phyloP scores from a whole-genome alignment of 2,113 vertebrate species.

The Mesocricetus auratus region DNA sequence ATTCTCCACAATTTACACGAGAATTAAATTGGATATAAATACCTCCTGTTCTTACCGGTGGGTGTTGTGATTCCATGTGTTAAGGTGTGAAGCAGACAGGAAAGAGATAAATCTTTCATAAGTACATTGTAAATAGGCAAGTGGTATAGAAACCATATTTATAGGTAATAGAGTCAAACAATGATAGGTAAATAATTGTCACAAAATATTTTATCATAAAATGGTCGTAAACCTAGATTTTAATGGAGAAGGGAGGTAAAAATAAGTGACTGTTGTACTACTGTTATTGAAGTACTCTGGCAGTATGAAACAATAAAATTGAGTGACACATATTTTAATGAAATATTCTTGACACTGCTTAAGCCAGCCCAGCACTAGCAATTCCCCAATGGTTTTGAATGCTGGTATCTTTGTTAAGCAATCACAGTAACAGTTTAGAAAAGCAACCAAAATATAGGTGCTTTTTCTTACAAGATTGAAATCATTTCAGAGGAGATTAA shows the following conservation, averaged over 20 bases:
- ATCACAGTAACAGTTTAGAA: slow-evolving; percentile 59
- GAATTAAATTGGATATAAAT: slow-evolving; percentile 91
- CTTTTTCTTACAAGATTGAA: slow-evolving; percentile 71
- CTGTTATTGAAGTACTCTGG: slow-evolving; percentile 77
- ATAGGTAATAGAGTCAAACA: slow-evolving; percentile 85
- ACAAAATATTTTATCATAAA: slow-evolving; percentile 79
- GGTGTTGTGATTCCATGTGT: slow-evolving; percentile 93
- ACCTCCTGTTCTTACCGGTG: slow-evolving; percentile 99
- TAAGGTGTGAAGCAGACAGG: slow-evolving; percentile 94
- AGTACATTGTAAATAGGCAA: slow-evolving; percentile 89
- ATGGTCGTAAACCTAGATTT: slow-evolving; percentile 76
- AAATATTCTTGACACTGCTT: slow-evolving; percentile 79
- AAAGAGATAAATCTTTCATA: slow-evolving; percentile 95
- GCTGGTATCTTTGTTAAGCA: slow-evolving; percentile 65
- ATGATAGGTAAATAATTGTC: slow-evolving; percentile 80
- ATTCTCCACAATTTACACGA: slow-evolving; percentile 89
- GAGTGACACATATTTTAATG: slow-evolving; percentile 80
- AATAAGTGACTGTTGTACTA: slow-evolving; percentile 72
- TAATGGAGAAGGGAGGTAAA: slow-evolving; percentile 76
- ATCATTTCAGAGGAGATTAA: slow-evolving; percentile 59
- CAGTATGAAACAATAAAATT: slow-evolving; percentile 75
- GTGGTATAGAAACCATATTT: slow-evolving; percentile 86
- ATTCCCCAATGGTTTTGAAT: slow-evolving; percentile 58
- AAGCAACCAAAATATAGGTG: slow-evolving; percentile 50
- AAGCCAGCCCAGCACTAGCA: slow-evolving; percentile 71